These are phyloP conservation scores for Oxygymnocypris stewartii DNA, from an alignment of 2,113 vertebrate genomes.

Conservation along the genomic window DNA sequence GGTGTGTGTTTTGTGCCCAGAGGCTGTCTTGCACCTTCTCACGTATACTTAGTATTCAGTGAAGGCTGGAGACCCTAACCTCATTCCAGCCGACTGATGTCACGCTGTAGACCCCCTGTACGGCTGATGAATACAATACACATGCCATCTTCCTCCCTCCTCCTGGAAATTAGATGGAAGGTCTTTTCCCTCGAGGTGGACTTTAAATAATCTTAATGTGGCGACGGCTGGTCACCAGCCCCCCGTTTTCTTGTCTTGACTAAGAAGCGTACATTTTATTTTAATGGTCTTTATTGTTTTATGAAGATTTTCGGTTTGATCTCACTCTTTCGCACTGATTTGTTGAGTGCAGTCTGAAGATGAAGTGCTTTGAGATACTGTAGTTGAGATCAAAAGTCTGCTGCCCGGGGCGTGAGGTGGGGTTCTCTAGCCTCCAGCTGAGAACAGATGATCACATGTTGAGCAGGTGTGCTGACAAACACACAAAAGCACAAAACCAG, in stretches of 20 bases:
- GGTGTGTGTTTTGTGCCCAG: conserved; percentile 47
- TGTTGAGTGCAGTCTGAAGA: neutral
- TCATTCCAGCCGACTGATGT: conserved; percentile 13
- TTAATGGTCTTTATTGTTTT: neutral
- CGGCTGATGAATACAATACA: conserved; percentile 8
- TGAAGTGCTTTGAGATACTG: conserved; percentile 20
- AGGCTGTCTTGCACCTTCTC: conserved; percentile 41
- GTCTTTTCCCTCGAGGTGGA: neutral
- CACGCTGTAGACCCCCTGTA: conserved; percentile 15
- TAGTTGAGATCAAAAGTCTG: conserved; percentile 38
- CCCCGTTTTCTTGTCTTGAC: neutral
- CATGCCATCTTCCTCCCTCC: neutral
- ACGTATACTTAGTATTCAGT: conserved; percentile 16
- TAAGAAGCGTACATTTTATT: neutral
- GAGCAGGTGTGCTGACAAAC: conserved; percentile 48
- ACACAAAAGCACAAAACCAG: conserved; percentile 33
- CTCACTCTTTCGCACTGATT: neutral
- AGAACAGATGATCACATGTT: conserved; percentile 36
- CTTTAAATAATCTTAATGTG: neutral
- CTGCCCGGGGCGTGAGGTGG: conserved; percentile 29
- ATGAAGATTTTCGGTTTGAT: neutral
- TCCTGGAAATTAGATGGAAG: neutral
- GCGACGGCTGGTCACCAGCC: neutral
- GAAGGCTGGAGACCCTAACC: conserved; percentile 11
- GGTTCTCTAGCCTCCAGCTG: conserved; percentile 35